These are phyloP conservation scores for Phortica magna DNA, from an alignment of 2,888 invertebrate species.

Conservation along the genomic window DNA sequence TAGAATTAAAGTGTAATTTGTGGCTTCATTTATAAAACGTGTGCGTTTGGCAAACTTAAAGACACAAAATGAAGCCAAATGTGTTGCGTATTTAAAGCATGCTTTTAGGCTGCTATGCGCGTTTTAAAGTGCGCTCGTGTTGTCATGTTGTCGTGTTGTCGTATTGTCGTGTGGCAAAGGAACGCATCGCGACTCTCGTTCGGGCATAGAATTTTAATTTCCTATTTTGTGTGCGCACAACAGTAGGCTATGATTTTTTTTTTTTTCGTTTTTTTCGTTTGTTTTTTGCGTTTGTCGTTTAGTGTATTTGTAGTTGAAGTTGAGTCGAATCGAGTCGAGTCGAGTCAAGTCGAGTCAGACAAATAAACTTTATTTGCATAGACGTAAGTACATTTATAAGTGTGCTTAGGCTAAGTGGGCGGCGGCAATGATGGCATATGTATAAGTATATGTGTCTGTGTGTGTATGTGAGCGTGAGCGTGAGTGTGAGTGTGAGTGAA, in stretches of 20 bases:
- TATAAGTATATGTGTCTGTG: not conserved
- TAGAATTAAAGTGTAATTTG: conserved; percentile 58
- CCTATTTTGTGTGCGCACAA: too few species aligned
- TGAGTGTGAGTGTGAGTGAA: not conserved
- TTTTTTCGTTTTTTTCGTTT: not conserved
- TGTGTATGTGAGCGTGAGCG: too few species aligned
- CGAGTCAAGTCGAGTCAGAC: conserved; percentile 29
- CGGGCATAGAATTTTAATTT: too few species aligned
- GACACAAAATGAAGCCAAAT: too few species aligned
- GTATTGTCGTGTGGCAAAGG: too few species aligned
- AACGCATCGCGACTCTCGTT: too few species aligned
- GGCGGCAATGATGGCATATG: conserved; percentile 5
- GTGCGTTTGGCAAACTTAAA: too few species aligned
- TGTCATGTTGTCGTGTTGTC: too few species aligned
- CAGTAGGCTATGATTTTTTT: too few species aligned
- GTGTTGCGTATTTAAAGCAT: not conserved
- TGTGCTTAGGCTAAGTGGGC: not conserved
- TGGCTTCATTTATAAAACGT: conserved; percentile 51
- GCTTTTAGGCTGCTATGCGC: not conserved
- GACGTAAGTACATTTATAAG: not conserved
- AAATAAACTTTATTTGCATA: conserved; percentile 35
- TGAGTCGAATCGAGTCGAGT: not conserved
- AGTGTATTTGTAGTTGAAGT: not conserved
- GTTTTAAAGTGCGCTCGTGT: too few species aligned
- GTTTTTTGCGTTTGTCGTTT: not conserved